Conservation (phyloP, 2,797 vertebrate genomes). For the Microctenopoma lineatum region DNA sequence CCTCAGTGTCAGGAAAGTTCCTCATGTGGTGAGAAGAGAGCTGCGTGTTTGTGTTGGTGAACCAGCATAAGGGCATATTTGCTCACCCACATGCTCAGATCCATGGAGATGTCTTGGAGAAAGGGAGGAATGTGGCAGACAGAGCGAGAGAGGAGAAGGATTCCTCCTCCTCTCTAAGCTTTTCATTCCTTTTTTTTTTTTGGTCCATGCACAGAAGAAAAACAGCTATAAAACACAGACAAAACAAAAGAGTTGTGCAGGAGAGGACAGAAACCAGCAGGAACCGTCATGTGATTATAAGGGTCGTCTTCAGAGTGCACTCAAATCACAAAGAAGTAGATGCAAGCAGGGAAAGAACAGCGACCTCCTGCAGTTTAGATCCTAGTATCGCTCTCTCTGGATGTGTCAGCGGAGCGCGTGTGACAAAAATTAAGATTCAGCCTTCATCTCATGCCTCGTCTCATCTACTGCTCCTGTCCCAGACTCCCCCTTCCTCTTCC, state of each 20-base stretch:
- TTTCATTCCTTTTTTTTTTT: constrained; percentile 59
- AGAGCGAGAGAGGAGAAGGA: constrained; percentile 40
- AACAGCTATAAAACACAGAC: constrained; percentile 13
- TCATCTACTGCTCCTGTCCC: constrained; percentile 26
- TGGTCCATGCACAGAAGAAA: constrained; percentile 17
- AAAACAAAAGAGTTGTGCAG: constrained; percentile 20
- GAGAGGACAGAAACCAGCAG: constrained; percentile 7
- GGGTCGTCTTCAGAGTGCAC: constrained; percentile 20
- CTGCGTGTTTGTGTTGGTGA: constrained; percentile 3
- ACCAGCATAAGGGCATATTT: constrained; percentile 58
- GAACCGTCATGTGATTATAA: constrained; percentile 18
- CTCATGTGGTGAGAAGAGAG: constrained; percentile 30
- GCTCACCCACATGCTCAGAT: constrained; percentile 62
- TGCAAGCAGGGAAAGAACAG: constrained; percentile 23
- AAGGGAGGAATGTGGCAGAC: constrained; percentile 77
- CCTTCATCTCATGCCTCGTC: constrained; percentile 44
- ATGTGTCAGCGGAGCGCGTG: constrained; percentile 34
- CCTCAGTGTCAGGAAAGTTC: constrained; percentile 35
- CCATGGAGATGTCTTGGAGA: constrained; percentile 74
- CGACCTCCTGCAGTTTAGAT: constrained; percentile 28
- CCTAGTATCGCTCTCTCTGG: constrained; percentile 9
- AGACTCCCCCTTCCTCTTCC: constrained; percentile 12
- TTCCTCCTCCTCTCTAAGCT: constrained; percentile 49
- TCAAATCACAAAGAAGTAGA: constrained; percentile 19
- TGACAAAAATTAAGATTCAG: constrained; percentile 51